phyloP scores from a whole-genome alignment of 2,113 vertebrate species.

The Poecile atricapillus region DNA sequence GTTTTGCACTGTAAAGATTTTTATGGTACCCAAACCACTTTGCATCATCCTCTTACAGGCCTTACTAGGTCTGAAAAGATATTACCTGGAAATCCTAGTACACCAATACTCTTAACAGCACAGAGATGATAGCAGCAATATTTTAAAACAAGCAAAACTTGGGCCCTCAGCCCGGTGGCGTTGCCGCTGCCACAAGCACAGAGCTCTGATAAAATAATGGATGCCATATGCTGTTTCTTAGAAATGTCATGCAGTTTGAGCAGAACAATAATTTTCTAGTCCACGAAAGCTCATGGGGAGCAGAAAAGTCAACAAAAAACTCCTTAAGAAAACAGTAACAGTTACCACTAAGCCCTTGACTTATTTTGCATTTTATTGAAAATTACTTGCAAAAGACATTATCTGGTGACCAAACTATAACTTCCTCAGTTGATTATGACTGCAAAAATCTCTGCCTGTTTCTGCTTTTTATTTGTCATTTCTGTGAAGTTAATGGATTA shows the following conservation, averaged over 20 bases:
- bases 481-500: not conserved
- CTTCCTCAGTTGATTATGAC: not conserved
- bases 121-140: not conserved
- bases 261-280: constrained; percentile 23
- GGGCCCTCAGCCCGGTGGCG: not conserved
- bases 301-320: constrained; percentile 7
- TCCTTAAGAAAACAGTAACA: constrained; percentile 21
- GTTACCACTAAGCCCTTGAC: not conserved
- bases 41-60: not conserved
- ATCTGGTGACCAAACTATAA: not conserved
- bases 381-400: constrained; percentile 19
- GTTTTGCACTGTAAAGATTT: not conserved
- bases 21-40: not conserved
- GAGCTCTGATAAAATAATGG: constrained; percentile 32
- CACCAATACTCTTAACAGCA: not conserved
- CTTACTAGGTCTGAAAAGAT: not conserved
- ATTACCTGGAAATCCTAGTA: constrained; percentile 19
- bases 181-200: not conserved
- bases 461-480: not conserved
- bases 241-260: constrained; percentile 33
- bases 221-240: constrained; percentile 49
- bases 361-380: constrained; percentile 7
- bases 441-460: not conserved
- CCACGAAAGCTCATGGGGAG: constrained; percentile 15
- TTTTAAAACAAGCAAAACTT: constrained; percentile 5